phyloP scores from a whole-genome alignment of 2,888 invertebrate species.

The Teinopalpus imperialis region DNA sequence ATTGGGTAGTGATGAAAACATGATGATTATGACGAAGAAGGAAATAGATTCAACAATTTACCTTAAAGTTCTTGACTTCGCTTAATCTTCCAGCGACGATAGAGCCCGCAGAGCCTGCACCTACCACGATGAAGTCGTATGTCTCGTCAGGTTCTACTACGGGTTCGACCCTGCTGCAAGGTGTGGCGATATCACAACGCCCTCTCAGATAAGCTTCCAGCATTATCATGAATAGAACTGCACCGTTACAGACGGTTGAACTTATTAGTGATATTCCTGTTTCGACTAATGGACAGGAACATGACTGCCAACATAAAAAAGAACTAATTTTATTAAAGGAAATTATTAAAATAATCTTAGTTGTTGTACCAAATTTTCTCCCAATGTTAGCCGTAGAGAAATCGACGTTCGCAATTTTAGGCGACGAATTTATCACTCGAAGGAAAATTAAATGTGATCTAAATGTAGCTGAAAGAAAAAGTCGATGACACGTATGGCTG shows the following conservation, averaged over 20 bases:
- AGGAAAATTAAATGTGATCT: too few relatives aligned
- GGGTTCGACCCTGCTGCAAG: conserved; percentile 78
- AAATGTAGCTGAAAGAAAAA: too few relatives aligned
- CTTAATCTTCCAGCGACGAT: conserved; percentile 83
- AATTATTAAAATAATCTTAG: neutral
- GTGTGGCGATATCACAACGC: conserved; percentile 71
- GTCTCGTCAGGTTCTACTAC: conserved; percentile 49
- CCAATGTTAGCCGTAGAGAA: too few relatives aligned
- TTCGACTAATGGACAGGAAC: conserved; percentile 72
- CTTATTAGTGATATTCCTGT: conserved; percentile 74
- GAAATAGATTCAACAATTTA: too few relatives aligned
- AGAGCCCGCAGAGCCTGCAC: conserved; percentile 84
- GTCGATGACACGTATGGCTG: too few relatives aligned
- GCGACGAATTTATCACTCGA: too few relatives aligned
- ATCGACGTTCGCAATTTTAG: too few relatives aligned
- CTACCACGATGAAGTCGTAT: conserved; percentile 85
- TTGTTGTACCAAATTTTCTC: too few relatives aligned
- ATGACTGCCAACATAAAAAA: conserved; percentile 34
- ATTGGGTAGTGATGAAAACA: too few relatives aligned
- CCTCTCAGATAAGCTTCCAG: conserved; percentile 81
- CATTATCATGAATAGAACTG: conserved; percentile 82
- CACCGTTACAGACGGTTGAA: conserved; percentile 77
- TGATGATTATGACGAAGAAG: too few relatives aligned
- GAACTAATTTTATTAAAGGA: too few relatives aligned
- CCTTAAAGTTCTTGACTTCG: conserved; percentile 76